Percentiles rank a stretch among this genome's conserved stretches.
Evolutionary conservation across 2,113 vertebrate genomes (phyloP).

Genomic region (Hyla sarda): DNA sequence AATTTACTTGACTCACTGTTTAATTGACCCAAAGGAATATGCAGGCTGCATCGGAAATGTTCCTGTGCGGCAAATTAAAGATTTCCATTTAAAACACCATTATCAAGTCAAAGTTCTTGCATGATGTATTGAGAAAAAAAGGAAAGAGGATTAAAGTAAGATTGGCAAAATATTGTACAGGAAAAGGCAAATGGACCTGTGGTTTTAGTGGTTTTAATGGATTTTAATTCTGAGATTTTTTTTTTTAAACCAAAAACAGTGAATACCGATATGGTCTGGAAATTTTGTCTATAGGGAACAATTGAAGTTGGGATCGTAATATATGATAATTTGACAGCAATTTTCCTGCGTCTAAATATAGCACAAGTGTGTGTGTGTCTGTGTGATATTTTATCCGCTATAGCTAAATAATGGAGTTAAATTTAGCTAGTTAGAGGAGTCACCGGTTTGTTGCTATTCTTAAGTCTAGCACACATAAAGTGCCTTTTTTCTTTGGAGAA

Average conservation of each 20-base stretch:
- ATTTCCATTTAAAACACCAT: slow-evolving; percentile 49
- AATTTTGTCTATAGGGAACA: neutral
- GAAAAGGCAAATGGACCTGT: neutral
- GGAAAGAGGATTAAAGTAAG: neutral
- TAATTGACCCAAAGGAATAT: slow-evolving; percentile 41
- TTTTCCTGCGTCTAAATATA: too few species aligned
- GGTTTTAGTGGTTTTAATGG: neutral
- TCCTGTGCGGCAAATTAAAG: slow-evolving; percentile 27
- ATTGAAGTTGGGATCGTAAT: neutral
- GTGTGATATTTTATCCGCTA: too few species aligned
- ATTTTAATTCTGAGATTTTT: neutral
- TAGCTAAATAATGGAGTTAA: too few species aligned
- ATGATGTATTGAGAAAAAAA: slow-evolving; percentile 23
- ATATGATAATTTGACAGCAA: too few species aligned
- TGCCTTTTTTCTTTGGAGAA: too few species aligned
- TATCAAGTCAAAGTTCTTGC: slow-evolving; percentile 31
- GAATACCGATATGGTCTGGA: neutral
- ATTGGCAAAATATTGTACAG: neutral
- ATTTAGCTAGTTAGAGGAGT: too few species aligned
- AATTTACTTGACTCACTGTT: slow-evolving; percentile 20
- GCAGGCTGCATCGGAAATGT: slow-evolving; percentile 21
- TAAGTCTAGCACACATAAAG: too few species aligned
- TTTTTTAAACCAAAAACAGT: neutral
- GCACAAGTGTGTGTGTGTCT: too few species aligned
- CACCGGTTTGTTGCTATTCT: too few species aligned